Percentiles rank a stretch among this genome's conserved stretches.
phyloP scores from a whole-genome alignment of 2,113 vertebrate species.

The Clarias macrocephalus region DNA sequence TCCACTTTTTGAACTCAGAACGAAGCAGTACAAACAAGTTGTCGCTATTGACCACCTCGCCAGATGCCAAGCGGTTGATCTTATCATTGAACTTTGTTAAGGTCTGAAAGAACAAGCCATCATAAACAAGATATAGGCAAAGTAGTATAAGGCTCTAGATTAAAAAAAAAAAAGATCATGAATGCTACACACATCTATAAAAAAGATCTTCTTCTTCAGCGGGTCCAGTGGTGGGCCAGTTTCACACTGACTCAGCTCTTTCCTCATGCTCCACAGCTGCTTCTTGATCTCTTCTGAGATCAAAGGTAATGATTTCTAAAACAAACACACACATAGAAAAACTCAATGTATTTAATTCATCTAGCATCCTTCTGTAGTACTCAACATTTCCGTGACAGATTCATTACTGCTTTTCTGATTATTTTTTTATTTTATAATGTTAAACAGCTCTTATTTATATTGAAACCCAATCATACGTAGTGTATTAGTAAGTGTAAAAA shows the following conservation, averaged over 20 bases:
- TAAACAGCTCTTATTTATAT: no score
- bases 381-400: no score
- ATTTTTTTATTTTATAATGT: no score
- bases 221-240: conserved; percentile 44
- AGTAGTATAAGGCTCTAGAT: not conserved
- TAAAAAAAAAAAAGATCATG: no score
- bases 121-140: not conserved
- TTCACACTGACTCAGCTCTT: conserved; percentile 28
- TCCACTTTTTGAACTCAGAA: conserved; percentile 51
- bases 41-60: conserved; percentile 14
- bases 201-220: conserved; percentile 29
- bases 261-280: conserved; percentile 44
- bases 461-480: no score
- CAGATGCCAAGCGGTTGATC: conserved; percentile 37
- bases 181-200: conserved; percentile 32
- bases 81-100: conserved; percentile 46
- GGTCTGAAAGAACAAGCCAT: conserved; percentile 33
- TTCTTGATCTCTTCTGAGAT: conserved; percentile 52
- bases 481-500: not conserved
- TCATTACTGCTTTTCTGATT: no score
- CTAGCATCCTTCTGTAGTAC: no score
- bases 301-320: conserved; percentile 48
- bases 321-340: not conserved
- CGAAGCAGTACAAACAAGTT: conserved; percentile 52
- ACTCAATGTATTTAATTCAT: no score